Percentiles rank a stretch among this genome's conserved stretches.
phyloP scores from a whole-genome alignment of 2,113 vertebrate species.

The Canis aureus region DNA sequence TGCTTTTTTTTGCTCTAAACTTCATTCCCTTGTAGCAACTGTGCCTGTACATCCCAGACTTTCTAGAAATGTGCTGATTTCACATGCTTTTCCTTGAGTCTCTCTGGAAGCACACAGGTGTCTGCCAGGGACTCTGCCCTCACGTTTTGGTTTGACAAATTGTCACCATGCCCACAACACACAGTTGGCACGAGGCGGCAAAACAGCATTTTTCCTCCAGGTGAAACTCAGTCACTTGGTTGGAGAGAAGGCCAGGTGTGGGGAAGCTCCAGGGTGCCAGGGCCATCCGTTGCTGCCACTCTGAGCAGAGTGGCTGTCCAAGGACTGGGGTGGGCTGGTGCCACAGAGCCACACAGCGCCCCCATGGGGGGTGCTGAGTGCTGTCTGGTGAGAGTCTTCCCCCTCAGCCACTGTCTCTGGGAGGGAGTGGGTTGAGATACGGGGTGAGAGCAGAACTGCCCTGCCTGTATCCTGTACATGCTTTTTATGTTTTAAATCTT shows the following conservation, averaged over 20 bases:
- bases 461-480: not conserved
- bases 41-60: slow-evolving; percentile 35
- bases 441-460: not conserved
- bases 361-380: not conserved
- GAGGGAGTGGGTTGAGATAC: not conserved
- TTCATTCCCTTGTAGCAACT: slow-evolving; percentile 11
- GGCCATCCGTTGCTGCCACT: not conserved
- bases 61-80: slow-evolving; percentile 62
- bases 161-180: slow-evolving; percentile 48
- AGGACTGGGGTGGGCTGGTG: not conserved
- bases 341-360: not conserved
- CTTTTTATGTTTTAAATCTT: not conserved
- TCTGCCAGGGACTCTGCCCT: slow-evolving; percentile 40
- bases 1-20: slow-evolving; percentile 59
- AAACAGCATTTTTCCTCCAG: not conserved
- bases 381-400: not conserved
- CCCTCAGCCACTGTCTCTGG: not conserved
- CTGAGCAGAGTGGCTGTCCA: not conserved
- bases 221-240: not conserved
- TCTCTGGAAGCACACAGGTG: slow-evolving; percentile 60
- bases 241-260: not conserved
- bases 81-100: slow-evolving; percentile 44
- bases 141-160: slow-evolving; percentile 48
- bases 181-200: not conserved
- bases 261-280: not conserved